These are phyloP conservation scores for Paramisgurnus dabryanus DNA, from an alignment of 2,113 vertebrate genomes.

Conservation along the genomic window DNA sequence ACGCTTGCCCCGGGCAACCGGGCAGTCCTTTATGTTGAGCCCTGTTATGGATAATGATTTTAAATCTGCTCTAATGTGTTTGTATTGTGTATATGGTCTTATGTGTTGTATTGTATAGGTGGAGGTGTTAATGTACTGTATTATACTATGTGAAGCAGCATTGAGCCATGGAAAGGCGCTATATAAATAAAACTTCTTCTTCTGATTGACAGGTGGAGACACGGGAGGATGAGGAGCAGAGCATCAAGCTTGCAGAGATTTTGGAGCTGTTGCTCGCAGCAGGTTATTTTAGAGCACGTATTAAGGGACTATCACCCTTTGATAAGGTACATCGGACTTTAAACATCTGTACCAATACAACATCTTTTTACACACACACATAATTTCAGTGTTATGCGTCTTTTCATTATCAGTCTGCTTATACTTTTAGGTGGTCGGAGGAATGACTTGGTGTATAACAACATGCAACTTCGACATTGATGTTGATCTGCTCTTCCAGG, in stretches of 20 bases:
- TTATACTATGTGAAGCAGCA: too few relatives aligned
- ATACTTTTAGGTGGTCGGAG: constrained; percentile 88
- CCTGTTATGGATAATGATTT: too few relatives aligned
- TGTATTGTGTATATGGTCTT: too few relatives aligned
- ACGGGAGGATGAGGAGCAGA: constrained; percentile 96
- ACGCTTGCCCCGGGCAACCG: too few relatives aligned
- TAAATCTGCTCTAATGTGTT: too few relatives aligned
- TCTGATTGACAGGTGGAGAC: constrained; percentile 84
- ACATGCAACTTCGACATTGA: constrained; percentile 96
- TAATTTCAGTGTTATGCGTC: not conserved
- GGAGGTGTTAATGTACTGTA: too few relatives aligned
- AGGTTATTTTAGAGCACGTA: constrained; percentile 95
- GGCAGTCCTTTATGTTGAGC: too few relatives aligned
- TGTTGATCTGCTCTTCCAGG: constrained; percentile 95
- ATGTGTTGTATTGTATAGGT: too few relatives aligned
- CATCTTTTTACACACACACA: not conserved
- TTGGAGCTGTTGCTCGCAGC: constrained; percentile 94
- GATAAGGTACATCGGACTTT: constrained; percentile 82
- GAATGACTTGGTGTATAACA: constrained; percentile 99
- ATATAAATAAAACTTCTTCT: too few relatives aligned
- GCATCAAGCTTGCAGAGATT: constrained; percentile 89
- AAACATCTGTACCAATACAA: not conserved
- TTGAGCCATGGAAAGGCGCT: too few relatives aligned
- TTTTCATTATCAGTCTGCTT: not conserved
- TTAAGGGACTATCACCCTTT: constrained; percentile 94